Percentiles rank a stretch among this genome's conserved stretches.
Conservation (phyloP, 2,113 vertebrate genomes). For the Turdus rufiventris region DNA sequence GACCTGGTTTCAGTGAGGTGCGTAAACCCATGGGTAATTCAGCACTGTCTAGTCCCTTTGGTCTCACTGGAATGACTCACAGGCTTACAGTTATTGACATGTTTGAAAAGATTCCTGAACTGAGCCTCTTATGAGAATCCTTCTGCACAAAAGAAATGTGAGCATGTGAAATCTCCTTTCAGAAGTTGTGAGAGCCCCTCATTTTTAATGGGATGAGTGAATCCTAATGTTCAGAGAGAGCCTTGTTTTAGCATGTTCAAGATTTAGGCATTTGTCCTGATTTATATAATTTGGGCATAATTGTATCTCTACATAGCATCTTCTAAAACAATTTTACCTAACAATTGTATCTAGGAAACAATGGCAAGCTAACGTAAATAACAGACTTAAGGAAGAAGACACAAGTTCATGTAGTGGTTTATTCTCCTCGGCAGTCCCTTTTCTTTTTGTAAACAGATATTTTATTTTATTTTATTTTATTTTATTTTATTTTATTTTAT, state of each 20-base stretch:
- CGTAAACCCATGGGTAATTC: neutral
- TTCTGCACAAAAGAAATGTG: conserved; percentile 1
- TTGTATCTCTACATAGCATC: neutral
- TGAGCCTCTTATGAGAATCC: neutral
- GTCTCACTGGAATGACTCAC: conserved; percentile 15
- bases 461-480: neutral
- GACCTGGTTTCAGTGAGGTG: conserved; percentile 44
- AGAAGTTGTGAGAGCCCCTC: neutral
- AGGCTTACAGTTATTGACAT: conserved; percentile 25
- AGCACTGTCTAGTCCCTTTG: neutral
- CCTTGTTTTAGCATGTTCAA: neutral
- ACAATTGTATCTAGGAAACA: neutral
- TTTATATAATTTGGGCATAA: neutral
- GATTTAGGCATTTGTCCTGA: neutral
- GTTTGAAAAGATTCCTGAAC: neutral
- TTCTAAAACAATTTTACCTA: neutral
- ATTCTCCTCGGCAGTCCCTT: neutral
- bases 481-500: too few species aligned
- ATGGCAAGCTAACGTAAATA: neutral
- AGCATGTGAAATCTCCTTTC: neutral
- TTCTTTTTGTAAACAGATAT: neutral
- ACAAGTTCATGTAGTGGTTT: neutral
- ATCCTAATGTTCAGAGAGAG: neutral
- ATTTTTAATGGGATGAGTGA: neutral
- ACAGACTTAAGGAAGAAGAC: neutral